phyloP scores from a whole-genome alignment of 1,140 invertebrate species.

The Saccostrea glomerata region DNA sequence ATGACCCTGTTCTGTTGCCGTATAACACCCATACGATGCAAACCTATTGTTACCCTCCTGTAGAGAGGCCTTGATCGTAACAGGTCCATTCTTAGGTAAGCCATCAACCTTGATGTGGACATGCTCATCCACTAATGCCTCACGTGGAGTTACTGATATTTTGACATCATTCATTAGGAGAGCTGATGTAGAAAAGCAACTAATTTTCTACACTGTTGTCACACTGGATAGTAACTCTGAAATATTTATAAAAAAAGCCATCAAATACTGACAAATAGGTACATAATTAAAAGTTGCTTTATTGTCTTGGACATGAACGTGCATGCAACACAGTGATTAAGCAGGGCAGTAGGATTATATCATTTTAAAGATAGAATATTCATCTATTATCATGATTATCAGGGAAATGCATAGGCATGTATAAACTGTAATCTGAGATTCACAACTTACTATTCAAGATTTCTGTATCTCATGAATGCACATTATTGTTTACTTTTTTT shows the following conservation, averaged over 20 bases:
- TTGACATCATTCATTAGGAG: neutral
- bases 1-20: conserved; percentile 41
- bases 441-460: no score
- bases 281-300: no score
- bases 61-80: conserved; percentile 43
- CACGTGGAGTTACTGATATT: conserved; percentile 37
- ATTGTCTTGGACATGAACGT: no score
- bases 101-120: conserved; percentile 41
- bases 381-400: no score
- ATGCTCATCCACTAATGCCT: conserved; percentile 47
- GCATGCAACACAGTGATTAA: no score
- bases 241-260: neutral
- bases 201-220: neutral
- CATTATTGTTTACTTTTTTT: no score
- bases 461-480: no score
- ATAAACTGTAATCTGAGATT: no score
- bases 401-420: no score
- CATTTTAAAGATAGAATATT: no score
- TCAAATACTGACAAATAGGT: no score
- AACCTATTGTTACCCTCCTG: conserved; percentile 45
- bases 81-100: conserved; percentile 17
- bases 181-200: neutral
- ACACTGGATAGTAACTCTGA: neutral
- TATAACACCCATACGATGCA: conserved; percentile 51
- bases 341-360: no score